phyloP scores from a whole-genome alignment of 2,797 vertebrate genomes.

The Cheirogaleus major region DNA sequence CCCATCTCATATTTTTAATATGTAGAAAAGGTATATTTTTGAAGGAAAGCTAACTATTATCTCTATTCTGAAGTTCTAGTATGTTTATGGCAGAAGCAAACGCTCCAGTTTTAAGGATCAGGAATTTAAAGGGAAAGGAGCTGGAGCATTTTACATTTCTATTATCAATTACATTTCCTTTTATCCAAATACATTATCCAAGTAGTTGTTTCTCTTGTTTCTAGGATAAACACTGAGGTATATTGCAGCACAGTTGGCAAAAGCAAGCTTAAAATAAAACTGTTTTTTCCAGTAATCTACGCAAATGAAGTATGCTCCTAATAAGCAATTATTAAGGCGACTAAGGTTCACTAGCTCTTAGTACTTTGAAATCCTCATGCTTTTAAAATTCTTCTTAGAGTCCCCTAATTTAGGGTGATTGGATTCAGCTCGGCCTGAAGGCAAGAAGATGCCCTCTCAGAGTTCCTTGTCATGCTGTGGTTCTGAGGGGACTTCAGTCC shows the following conservation, averaged over 20 bases:
- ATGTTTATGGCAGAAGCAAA: not conserved
- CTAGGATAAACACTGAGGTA: conserved; percentile 10
- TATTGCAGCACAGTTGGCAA: not conserved
- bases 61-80: not conserved
- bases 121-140: conserved; percentile 17
- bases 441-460: not conserved
- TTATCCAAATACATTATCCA: not conserved
- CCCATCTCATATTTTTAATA: not conserved
- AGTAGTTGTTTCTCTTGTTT: conserved; percentile 15
- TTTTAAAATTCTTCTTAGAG: not conserved
- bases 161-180: conserved; percentile 18
- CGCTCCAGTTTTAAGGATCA: not conserved
- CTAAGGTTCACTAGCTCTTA: not conserved
- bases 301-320: not conserved
- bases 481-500: not conserved
- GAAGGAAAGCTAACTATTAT: not conserved
- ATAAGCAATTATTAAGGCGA: not conserved
- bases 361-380: not conserved
- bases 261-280: not conserved
- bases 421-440: not conserved
- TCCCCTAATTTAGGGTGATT: not conserved
- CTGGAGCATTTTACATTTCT: not conserved
- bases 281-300: not conserved
- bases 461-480: not conserved
- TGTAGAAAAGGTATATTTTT: not conserved